Evolutionary conservation across 2,113 vertebrate species (phyloP).

Genomic region (Ptyas mucosa): DNA sequence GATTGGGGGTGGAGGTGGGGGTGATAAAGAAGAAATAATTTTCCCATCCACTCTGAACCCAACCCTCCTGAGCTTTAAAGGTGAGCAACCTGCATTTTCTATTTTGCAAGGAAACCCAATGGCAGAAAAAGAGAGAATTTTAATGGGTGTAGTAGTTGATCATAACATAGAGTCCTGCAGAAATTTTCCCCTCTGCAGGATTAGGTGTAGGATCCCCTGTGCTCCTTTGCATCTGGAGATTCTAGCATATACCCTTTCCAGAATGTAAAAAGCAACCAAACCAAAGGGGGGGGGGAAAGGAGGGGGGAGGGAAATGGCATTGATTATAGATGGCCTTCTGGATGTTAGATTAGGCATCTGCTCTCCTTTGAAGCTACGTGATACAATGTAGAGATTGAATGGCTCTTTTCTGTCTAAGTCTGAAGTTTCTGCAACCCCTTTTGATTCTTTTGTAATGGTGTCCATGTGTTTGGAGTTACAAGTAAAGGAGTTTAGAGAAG

Average conservation of each 20-base stretch:
- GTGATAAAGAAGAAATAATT: neutral
- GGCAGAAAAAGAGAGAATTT: neutral
- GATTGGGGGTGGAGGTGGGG: neutral
- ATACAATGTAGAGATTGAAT: conserved; percentile 55
- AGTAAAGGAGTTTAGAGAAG: conserved; percentile 33
- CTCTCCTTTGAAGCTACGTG: conserved; percentile 60
- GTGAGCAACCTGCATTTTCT: neutral
- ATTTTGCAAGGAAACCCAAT: neutral
- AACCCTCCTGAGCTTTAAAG: neutral
- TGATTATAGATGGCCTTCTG: conserved; percentile 62
- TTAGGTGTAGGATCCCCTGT: no score
- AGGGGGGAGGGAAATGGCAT: conserved; percentile 20
- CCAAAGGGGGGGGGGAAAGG: neutral
- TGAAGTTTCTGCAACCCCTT: conserved; percentile 58
- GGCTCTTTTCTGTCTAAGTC: conserved; percentile 62
- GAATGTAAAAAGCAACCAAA: conserved; percentile 47
- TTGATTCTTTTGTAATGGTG: conserved; percentile 54
- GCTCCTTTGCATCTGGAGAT: neutral
- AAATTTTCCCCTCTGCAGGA: neutral
- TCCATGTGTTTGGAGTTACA: conserved; percentile 64
- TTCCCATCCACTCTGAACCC: neutral
- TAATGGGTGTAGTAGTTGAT: neutral
- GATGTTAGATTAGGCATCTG: conserved; percentile 68
- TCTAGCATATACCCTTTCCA: conserved; percentile 23
- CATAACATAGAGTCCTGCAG: neutral